Percentiles rank a stretch among this genome's conserved stretches.
Evolutionary conservation across 35 echinoderm and acorn worm genomes (phyloP).

Genomic region (Heliocidaris tuberculata): DNA sequence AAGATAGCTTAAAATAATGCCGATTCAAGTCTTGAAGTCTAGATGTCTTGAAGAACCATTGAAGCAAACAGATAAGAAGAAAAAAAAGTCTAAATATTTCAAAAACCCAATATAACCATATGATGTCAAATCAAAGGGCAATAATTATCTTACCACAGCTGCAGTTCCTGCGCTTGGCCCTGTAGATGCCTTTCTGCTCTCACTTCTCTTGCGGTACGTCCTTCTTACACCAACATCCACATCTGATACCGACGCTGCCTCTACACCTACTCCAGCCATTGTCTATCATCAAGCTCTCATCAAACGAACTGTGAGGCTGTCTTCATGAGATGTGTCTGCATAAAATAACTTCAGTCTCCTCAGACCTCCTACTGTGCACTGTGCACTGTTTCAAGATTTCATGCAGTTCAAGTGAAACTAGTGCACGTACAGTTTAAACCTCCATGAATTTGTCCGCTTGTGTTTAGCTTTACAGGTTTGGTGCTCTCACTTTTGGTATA

Average conservation of each 20-base stretch:
- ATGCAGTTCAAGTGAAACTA: too few species aligned
- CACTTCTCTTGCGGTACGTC: neutral
- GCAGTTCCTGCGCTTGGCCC: neutral
- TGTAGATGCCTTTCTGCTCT: neutral
- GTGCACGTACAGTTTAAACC: too few species aligned
- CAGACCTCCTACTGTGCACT: too few species aligned
- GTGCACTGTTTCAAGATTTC: too few species aligned
- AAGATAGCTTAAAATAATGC: too few species aligned
- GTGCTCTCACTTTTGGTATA: too few species aligned
- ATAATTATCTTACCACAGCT: slow-evolving; percentile 15
- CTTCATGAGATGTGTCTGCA: neutral
- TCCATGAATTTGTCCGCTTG: too few species aligned
- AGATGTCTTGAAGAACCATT: too few species aligned
- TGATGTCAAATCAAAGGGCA: neutral
- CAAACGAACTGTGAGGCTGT: neutral
- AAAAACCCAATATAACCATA: neutral
- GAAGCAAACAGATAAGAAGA: neutral
- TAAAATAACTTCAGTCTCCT: neutral
- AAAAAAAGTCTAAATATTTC: neutral
- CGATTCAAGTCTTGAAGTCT: too few species aligned
- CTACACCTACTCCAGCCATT: neutral
- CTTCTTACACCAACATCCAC: neutral
- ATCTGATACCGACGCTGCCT: neutral
- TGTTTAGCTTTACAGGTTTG: too few species aligned
- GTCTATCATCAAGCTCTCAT: neutral